Conservation (phyloP, 2,888 invertebrate species). For the Drosophila meridionalis region DNA sequence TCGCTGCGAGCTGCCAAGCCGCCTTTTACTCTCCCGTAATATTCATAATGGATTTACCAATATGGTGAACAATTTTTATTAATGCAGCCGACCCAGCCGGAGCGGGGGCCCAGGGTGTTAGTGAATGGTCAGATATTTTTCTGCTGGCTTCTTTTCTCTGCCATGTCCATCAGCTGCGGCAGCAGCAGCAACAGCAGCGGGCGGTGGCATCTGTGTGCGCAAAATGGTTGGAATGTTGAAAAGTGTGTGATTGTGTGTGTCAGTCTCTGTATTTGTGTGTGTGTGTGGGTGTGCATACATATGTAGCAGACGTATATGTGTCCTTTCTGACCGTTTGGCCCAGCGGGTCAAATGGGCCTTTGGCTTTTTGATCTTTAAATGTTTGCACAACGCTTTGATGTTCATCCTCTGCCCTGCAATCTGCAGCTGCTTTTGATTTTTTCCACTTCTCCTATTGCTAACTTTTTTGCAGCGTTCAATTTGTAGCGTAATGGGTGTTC, state of each 20-base stretch:
- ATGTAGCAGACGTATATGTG: constrained; percentile 22
- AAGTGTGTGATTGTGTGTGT: constrained; percentile 5
- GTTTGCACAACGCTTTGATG: constrained; percentile 78
- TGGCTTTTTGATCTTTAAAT: constrained; percentile 81
- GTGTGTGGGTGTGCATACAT: background rate
- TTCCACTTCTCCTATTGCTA: constrained; percentile 25
- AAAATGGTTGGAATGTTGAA: constrained; percentile 22
- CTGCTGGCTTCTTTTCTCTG: constrained; percentile 22
- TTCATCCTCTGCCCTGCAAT: constrained; percentile 60
- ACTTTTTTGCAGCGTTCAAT: constrained; percentile 19
- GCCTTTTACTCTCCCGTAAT: constrained; percentile 78
- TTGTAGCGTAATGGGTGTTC: constrained; percentile 27
- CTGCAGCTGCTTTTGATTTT: constrained; percentile 36
- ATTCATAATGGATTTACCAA: constrained; percentile 84
- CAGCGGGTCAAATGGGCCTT: constrained; percentile 73
- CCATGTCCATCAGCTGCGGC: constrained; percentile 41
- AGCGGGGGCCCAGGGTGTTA: constrained; percentile 9
- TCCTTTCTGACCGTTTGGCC: constrained; percentile 43
- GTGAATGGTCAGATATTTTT: constrained; percentile 60
- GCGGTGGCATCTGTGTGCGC: constrained; percentile 9
- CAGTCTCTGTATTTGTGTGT: constrained; percentile 2
- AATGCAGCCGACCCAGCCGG: constrained; percentile 63
- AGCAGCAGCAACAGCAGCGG: constrained; percentile 15
- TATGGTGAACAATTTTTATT: constrained; percentile 83
- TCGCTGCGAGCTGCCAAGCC: constrained; percentile 37